phyloP scores from a whole-genome alignment of 2,888 invertebrate genomes.

The Junonia oenone region DNA sequence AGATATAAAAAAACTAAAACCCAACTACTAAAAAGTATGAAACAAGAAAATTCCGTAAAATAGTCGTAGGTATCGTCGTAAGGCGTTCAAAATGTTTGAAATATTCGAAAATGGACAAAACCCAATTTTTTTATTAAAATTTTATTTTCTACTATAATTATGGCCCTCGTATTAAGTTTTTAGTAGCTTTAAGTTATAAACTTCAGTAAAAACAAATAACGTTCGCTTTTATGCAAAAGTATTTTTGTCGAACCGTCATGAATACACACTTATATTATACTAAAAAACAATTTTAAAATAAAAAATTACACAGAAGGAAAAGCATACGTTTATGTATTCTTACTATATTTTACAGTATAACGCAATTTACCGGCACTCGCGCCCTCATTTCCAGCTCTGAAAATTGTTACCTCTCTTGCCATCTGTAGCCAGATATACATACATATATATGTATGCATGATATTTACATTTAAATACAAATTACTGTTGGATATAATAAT shows the following conservation, averaged over 20 bases:
- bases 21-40: too few species aligned
- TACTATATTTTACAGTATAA: conserved; percentile 37
- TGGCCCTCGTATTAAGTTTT: too few species aligned
- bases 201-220: conserved; percentile 19
- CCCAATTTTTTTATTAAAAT: too few species aligned
- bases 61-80: too few species aligned
- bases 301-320: conserved; percentile 26
- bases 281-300: conserved; percentile 26
- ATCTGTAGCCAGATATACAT: conserved; percentile 16
- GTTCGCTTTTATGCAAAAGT: conserved; percentile 11
- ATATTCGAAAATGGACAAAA: too few species aligned
- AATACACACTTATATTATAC: conserved; percentile 29
- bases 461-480: too few species aligned
- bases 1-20: too few species aligned
- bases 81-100: too few species aligned
- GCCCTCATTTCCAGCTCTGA: conserved; percentile 49
- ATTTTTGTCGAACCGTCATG: conserved; percentile 18
- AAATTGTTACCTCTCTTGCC: conserved; percentile 49
- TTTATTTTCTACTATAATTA: too few species aligned
- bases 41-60: too few species aligned
- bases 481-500: too few species aligned
- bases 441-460: not conserved
- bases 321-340: conserved; percentile 28
- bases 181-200: too few species aligned
- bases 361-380: conserved; percentile 45